A percentile compares a stretch with the other conserved stretches of the same genome.
Evolutionary conservation across 1,140 invertebrate genomes (phyloP).

Genomic region (Drosophila orena): DNA sequence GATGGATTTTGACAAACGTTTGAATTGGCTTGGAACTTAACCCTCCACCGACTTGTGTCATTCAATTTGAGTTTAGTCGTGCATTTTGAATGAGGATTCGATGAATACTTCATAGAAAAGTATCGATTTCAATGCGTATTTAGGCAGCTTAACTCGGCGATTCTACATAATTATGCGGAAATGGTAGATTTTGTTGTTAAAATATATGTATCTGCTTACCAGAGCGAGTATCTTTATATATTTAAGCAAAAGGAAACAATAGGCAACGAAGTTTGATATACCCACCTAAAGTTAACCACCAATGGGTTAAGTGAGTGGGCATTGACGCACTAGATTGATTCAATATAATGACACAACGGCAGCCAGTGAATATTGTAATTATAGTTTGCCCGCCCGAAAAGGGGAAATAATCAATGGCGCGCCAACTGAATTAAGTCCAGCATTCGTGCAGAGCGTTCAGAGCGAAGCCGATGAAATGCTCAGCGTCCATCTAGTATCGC

Average conservation of each 20-base stretch:
- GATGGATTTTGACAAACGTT: constrained; percentile 54
- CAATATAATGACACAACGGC: constrained; percentile 26
- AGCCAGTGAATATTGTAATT: constrained; percentile 57
- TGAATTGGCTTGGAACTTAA: constrained; percentile 20
- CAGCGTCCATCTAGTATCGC: constrained; percentile 42
- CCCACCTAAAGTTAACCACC: not conserved
- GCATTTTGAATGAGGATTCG: not conserved
- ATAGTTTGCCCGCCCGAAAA: constrained; percentile 37
- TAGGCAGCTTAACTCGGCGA: too few species aligned
- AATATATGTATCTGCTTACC: too few species aligned
- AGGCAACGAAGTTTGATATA: too few species aligned
- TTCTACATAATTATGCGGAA: too few species aligned
- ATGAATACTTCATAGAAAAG: constrained; percentile 2
- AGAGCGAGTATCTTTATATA: too few species aligned
- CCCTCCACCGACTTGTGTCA: constrained; percentile 1
- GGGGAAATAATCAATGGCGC: constrained; percentile 66
- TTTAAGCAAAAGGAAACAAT: too few species aligned
- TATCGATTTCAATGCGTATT: not conserved
- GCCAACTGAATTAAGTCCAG: constrained; percentile 69
- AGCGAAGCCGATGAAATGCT: constrained; percentile 23
- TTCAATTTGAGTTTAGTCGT: constrained; percentile 8
- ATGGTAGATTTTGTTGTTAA: too few species aligned
- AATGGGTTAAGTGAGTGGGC: constrained; percentile 12
- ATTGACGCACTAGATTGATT: constrained; percentile 16
- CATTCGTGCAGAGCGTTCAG: constrained; percentile 43